Conservation (phyloP, 2,888 invertebrate species). For the Phymatocera aterrima region DNA sequence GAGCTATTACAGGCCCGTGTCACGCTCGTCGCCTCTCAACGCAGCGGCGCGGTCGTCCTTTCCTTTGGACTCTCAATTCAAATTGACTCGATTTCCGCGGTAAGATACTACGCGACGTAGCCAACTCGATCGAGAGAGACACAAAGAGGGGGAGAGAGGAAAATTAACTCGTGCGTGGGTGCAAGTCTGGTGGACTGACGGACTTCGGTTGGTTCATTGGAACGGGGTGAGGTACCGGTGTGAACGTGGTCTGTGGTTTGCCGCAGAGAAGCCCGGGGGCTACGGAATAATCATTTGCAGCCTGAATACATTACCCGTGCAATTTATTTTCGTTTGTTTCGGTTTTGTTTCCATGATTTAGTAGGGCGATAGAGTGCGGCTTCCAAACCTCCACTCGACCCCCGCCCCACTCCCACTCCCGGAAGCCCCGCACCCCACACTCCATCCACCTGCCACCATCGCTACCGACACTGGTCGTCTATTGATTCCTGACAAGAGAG, state of each 20-base stretch:
- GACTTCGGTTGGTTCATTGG: conserved; percentile 40
- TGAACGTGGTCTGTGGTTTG: conserved; percentile 64
- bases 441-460: conserved; percentile 45
- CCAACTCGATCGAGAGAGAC: conserved; percentile 1
- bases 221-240: conserved; percentile 52
- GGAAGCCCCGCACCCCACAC: neutral
- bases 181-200: conserved; percentile 2
- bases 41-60: conserved; percentile 17
- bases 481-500: conserved; percentile 71
- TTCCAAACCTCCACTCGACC: no score
- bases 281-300: conserved; percentile 72
- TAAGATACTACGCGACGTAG: conserved; percentile 49
- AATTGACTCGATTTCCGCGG: conserved; percentile 48
- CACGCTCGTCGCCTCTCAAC: conserved; percentile 52
- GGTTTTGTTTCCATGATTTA: conserved; percentile 70
- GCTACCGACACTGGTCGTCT: conserved; percentile 55
- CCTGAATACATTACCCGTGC: conserved; percentile 70
- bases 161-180: conserved; percentile 42
- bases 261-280: conserved; percentile 67
- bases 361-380: conserved; percentile 49
- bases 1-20: conserved; percentile 66
- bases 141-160: conserved; percentile 49
- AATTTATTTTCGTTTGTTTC: conserved; percentile 71
- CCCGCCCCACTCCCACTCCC: no score
- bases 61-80: conserved; percentile 32